Evolutionary conservation across 2,797 vertebrate genomes (phyloP), one percentile per base, ranked within the genome.

Genomic region (Scolopax rusticola): DNA sequence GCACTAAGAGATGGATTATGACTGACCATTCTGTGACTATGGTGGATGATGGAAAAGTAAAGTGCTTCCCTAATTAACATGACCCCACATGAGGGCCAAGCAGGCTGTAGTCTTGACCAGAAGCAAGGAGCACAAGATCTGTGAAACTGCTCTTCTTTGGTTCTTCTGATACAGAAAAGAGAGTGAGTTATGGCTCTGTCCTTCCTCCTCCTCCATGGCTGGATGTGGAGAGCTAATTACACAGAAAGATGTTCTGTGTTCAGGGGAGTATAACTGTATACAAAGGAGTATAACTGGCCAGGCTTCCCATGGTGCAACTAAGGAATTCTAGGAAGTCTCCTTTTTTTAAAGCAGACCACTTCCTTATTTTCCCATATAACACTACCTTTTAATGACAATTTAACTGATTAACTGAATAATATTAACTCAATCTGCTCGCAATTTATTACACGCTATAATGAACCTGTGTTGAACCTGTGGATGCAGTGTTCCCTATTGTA

Each of bases 291-390:
- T 15, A 64, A 25, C 38, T 59, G 54, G 24, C 67, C 47, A 36
- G 74, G 69, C 33, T 57, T 77, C 70, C 85, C 32, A 17, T 2
- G 1, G 80, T 0, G 5, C 56, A 74, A 20, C 12, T 56, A 10
- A 79, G 79, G 80, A 94, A 91, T 73, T 88, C 51, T n/a, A 88
- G 90, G 90, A 97, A 89, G 88, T 33, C 43, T 90, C 41, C 41
- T 19, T 91, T 67, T 90, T 86, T 81, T 28, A 70, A 79, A 93
- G 70, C 25, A 69, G 70, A 82, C 56, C 0, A 0, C 36, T 81
- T 91, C 65, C 76, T 71, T n/a, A 57, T 89, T 63, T 92, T n/a
- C 9, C 68, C 27, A 17, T 21, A 3, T 41, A 47, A 75, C 1
- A 2, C 64, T 70, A 64, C 36, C 28, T 84, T 43, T 74, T 73